Evolutionary conservation across 2,797 vertebrate genomes (phyloP).

Genomic region (Lacerta bilineata): DNA sequence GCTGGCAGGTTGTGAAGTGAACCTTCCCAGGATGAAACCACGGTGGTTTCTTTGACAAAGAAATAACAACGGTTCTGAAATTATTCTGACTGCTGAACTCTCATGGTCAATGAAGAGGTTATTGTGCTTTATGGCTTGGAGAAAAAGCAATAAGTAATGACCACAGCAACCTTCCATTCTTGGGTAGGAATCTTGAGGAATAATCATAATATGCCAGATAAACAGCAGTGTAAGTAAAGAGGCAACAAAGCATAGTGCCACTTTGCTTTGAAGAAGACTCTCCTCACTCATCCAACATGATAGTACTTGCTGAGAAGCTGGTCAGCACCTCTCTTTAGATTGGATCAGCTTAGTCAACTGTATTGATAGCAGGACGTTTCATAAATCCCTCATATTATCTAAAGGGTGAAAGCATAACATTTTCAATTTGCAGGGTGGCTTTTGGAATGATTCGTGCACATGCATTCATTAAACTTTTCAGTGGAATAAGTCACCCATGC

Average conservation of each 20-base stretch:
- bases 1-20: not conserved
- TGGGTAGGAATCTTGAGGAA: not conserved
- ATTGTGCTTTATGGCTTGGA: rapidly evolving
- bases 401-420: not conserved
- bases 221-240: not conserved
- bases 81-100: not conserved
- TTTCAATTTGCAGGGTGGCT: not conserved
- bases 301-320: not conserved
- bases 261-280: not conserved
- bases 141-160: not conserved
- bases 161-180: not conserved
- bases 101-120: not conserved
- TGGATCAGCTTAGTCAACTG: not conserved
- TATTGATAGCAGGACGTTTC: not conserved
- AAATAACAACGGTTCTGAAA: not conserved
- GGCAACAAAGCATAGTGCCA: not conserved
- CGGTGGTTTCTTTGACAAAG: not conserved
- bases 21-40: rapidly evolving
- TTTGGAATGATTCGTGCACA: not conserved
- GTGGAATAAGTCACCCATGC: not conserved
- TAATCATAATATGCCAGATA: rapidly evolving
- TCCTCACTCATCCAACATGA: not conserved
- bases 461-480: not conserved
- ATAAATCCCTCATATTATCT: conserved; percentile 4
- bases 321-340: not conserved